phyloP scores from a whole-genome alignment of 2,888 invertebrate genomes.

The Aproaerema taeniolella region DNA sequence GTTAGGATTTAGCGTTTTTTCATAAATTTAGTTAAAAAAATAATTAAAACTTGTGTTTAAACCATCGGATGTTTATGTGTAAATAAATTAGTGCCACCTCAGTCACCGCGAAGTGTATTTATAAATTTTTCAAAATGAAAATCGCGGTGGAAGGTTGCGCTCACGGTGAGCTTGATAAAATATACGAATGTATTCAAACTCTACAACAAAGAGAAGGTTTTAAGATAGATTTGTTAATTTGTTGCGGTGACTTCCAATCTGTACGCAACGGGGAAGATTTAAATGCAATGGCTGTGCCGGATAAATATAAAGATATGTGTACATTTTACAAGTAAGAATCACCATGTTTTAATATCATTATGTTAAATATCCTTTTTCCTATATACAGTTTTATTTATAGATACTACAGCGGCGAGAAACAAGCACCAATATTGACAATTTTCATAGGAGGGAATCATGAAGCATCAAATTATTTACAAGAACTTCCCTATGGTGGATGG shows the following conservation, averaged over 20 bases:
- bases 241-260: slow-evolving; percentile 99
- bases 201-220: slow-evolving; percentile 85
- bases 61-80: no score
- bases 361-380: background rate
- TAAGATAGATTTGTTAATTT: slow-evolving; percentile 94
- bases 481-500: slow-evolving; percentile 99
- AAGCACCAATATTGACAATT: slow-evolving; percentile 93
- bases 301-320: slow-evolving; percentile 92
- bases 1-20: no score
- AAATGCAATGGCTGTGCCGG: slow-evolving; percentile 96
- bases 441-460: slow-evolving; percentile 99
- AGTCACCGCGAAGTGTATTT: no score
- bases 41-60: no score
- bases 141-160: slow-evolving; percentile 98
- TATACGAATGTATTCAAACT: slow-evolving; percentile 89
- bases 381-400: slow-evolving; percentile 70
- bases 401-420: slow-evolving; percentile 94
- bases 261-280: slow-evolving; percentile 94
- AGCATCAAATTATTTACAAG: slow-evolving; percentile 97
- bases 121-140: no score
- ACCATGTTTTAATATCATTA: background rate
- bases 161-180: slow-evolving; percentile 97
- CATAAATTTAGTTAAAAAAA: no score
- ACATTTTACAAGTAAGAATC: slow-evolving; percentile 92
- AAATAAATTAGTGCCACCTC: no score